phyloP scores from a whole-genome alignment of 2,888 invertebrate genomes.

The Atrina japonica region DNA sequence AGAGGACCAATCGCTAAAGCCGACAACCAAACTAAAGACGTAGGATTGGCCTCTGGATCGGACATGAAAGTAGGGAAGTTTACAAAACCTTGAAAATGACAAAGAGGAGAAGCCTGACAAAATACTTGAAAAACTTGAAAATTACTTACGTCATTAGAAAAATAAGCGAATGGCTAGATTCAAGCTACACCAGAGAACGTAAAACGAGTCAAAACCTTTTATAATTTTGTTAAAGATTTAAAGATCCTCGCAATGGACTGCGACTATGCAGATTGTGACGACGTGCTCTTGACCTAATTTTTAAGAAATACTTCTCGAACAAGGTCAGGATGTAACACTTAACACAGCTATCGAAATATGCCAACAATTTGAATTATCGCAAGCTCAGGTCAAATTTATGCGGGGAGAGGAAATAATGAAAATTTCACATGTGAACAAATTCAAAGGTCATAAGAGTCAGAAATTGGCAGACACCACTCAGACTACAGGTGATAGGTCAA shows the following conservation, averaged over 20 bases:
- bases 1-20: slow-evolving; percentile 17
- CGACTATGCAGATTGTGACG: slow-evolving; percentile 31
- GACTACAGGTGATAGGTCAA: too few species aligned
- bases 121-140: slow-evolving; percentile 20
- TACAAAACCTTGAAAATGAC: slow-evolving; percentile 49
- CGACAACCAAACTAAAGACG: slow-evolving; percentile 5
- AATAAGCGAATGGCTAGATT: slow-evolving; percentile 21
- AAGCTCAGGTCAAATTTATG: slow-evolving; percentile 44
- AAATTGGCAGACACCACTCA: too few species aligned
- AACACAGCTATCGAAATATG: slow-evolving; percentile 28
- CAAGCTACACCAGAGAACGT: slow-evolving; percentile 11
- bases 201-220: slow-evolving; percentile 20
- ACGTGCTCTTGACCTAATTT: background rate
- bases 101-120: slow-evolving; percentile 20
- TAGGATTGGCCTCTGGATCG: slow-evolving; percentile 47
- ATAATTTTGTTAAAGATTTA: slow-evolving; percentile 46
- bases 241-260: slow-evolving; percentile 47
- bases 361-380: slow-evolving; percentile 41
- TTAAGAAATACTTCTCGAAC: slow-evolving; percentile 40
- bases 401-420: slow-evolving; percentile 37
- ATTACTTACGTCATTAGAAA: slow-evolving; percentile 21
- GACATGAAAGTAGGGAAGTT: slow-evolving; percentile 52
- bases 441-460: too few species aligned
- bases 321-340: slow-evolving; percentile 38
- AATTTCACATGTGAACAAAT: background rate